Evolutionary conservation across 2,113 vertebrate species (phyloP), one percentile per base, ranked within the genome.

Genomic region (Symphodus melops): DNA sequence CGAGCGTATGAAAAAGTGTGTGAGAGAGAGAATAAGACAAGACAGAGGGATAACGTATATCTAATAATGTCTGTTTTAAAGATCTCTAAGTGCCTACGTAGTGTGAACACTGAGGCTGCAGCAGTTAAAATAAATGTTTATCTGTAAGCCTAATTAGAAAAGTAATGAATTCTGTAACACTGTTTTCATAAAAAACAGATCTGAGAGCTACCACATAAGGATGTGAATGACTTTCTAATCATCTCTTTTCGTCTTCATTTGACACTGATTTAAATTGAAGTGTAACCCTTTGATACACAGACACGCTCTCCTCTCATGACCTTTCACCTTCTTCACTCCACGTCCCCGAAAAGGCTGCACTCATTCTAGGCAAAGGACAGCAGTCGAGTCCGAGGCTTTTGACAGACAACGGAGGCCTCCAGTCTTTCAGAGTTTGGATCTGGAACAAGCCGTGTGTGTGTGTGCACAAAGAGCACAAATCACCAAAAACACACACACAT

Each of bases 371-470:
- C 36, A 73, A 56, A 62, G 39, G 79, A 79, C 46, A 81, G 59
- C 60, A 80, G 76, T 74, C 48, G 2, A 79, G 56, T 81, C 53
- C 70, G 56, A 65, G 84, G 83, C 68, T 83, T 85, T 39, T 72
- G 79, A 73, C 85, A 91, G 84, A 86, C 78, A 86, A 79, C 72
- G 56, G 66, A 88, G 82, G 79, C 71, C 84, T 52, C 25, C 63
- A 79, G 77, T 80, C 58, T 79, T 77, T 81, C 59, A 61, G 76
- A 59, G 65, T 88, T 68, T 86, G 86, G 77, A 75, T 78, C 19
- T 48, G 41, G 78, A 37, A 82, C 78, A 88, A 74, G 80, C 62
- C 77, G n/a, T 67, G 54, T 66, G 75, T 67, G 54, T 66, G 75
- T 82, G 68, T 81, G 49, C 28, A 44, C 77, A 85, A 33, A 71